phyloP scores from a whole-genome alignment of 2,888 invertebrate genomes.

The Oxytorus armatus region DNA sequence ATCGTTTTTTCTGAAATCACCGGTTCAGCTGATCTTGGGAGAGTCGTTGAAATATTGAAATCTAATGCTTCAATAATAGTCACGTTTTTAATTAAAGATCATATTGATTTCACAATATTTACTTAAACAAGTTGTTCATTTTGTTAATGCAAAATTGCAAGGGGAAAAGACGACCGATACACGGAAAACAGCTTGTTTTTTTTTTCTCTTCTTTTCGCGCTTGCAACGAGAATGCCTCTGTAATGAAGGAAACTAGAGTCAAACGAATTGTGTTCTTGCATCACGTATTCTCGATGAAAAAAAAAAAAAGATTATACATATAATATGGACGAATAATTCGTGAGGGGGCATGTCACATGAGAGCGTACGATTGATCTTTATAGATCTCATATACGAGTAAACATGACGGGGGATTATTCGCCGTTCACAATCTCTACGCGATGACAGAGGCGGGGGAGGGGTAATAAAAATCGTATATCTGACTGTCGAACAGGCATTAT shows the following conservation, averaged over 20 bases:
- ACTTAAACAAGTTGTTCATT: conserved; percentile 68
- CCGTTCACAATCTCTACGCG: conserved; percentile 41
- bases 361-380: conserved; percentile 32
- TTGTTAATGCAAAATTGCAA: conserved; percentile 60
- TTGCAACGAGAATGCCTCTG: conserved; percentile 54
- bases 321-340: conserved; percentile 45
- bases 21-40: background rate
- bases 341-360: conserved; percentile 33
- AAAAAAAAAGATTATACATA: conserved; percentile 38
- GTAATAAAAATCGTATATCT: conserved; percentile 64
- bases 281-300: conserved; percentile 33
- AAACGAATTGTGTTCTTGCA: conserved; percentile 39
- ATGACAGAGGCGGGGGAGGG: too few species aligned
- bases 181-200: conserved; percentile 32
- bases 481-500: conserved; percentile 60
- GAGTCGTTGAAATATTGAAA: conserved; percentile 1
- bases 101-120: conserved; percentile 78
- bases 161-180: conserved; percentile 30
- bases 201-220: conserved; percentile 15
- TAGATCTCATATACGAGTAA: conserved; percentile 43
- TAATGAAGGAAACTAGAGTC: conserved; percentile 38
- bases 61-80: conserved; percentile 52
- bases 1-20: too few species aligned
- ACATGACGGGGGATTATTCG: conserved; percentile 21
- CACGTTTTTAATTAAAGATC: conserved; percentile 74